Conservation (phyloP, 30 jellyfish, hydroid and myxozoan species). For the Cassiopea andromeda region DNA sequence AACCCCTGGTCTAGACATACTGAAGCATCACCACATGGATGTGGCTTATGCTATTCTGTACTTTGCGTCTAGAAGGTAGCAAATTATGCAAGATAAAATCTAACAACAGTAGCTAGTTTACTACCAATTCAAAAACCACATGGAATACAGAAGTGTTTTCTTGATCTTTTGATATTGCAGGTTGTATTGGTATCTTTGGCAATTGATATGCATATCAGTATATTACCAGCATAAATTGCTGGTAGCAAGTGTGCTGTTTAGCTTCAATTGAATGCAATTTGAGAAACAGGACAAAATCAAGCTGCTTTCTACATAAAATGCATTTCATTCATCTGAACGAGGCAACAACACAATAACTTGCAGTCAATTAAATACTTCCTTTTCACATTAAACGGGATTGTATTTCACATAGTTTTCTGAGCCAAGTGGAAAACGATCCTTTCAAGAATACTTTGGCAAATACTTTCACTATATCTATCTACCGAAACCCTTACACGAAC, state of each 20-base stretch:
- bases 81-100: background rate
- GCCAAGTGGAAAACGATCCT: too few species aligned
- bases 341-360: too few species aligned
- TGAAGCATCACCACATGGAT: too few species aligned
- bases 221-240: conserved; percentile 15
- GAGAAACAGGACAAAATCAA: background rate
- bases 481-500: too few species aligned
- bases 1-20: too few species aligned
- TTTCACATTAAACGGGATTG: too few species aligned
- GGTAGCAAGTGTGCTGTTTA: conserved; percentile 14
- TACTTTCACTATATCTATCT: too few species aligned
- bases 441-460: too few species aligned
- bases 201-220: conserved; percentile 24
- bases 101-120: background rate
- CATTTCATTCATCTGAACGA: background rate
- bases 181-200: background rate
- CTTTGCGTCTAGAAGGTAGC: too few species aligned
- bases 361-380: too few species aligned
- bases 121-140: conserved; percentile 30
- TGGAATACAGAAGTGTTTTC: conserved; percentile 45
- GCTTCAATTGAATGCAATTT: conserved; percentile 32
- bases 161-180: conserved; percentile 42
- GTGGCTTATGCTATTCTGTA: too few species aligned
- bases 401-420: too few species aligned
- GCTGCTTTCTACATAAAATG: background rate